These are phyloP conservation scores for Trisateles emortualis DNA, from an alignment of 2,888 invertebrate species.

Conservation along the genomic window DNA sequence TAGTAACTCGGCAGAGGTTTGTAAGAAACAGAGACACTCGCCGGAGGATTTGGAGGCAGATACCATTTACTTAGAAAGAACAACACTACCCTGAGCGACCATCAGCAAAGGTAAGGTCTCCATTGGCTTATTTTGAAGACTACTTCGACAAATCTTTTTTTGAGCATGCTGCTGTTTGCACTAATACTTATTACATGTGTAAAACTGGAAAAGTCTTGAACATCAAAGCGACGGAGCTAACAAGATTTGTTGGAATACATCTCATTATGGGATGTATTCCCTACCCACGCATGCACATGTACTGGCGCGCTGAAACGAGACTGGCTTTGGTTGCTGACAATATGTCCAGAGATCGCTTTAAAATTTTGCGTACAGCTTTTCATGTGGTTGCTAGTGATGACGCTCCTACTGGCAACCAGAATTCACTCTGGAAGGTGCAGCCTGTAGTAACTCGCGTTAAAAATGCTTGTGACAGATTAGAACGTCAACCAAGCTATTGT, in stretches of 20 bases:
- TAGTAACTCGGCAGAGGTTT: no score
- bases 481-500: background rate
- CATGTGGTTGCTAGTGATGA: background rate
- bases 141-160: slow-evolving; percentile 7
- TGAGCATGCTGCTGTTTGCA: slow-evolving; percentile 7
- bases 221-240: slow-evolving; percentile 7
- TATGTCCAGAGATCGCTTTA: background rate
- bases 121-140: slow-evolving; percentile 28
- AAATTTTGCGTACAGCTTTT: background rate
- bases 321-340: background rate
- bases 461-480: slow-evolving; percentile 4
- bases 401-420: slow-evolving; percentile 4
- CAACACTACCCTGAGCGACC: background rate
- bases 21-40: no score
- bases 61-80: background rate
- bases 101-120: background rate
- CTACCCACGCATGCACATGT: slow-evolving; percentile 12
- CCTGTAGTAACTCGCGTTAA: slow-evolving; percentile 17
- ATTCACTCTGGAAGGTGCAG: slow-evolving; percentile 25
- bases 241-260: slow-evolving; percentile 10
- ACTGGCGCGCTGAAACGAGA: slow-evolving; percentile 1
- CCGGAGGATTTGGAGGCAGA: no score
- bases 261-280: slow-evolving; percentile 11
- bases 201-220: slow-evolving; percentile 12
- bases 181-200: slow-evolving; percentile 11